Evolutionary conservation across 2,888 invertebrate species (phyloP).

Genomic region (Mythimna pallens): DNA sequence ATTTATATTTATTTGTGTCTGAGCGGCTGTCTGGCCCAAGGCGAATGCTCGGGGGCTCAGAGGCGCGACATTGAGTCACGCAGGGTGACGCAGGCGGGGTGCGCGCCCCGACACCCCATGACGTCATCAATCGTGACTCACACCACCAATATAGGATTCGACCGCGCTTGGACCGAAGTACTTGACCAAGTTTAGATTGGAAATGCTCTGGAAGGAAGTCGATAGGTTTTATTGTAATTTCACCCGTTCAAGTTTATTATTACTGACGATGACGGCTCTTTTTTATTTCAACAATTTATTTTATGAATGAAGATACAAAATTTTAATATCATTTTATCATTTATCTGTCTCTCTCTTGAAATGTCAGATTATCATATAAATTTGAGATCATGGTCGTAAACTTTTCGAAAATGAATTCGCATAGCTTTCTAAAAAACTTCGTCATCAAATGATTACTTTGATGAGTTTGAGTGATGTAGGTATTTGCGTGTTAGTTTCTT

Average conservation of each 20-base stretch:
- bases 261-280: conserved; percentile 23
- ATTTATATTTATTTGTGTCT: conserved; percentile 76
- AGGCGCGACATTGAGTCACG: conserved; percentile 79
- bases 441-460: conserved; percentile 27
- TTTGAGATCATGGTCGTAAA: conserved; percentile 41
- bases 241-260: conserved; percentile 60
- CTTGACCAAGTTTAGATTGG: conserved; percentile 58
- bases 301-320: conserved; percentile 36
- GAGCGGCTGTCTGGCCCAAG: conserved; percentile 70
- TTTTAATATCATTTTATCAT: conserved; percentile 12
- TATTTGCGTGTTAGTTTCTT: not conserved
- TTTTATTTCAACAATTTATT: conserved; percentile 8
- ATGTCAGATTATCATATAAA: conserved; percentile 31
- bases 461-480: not conserved
- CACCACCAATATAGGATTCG: conserved; percentile 73
- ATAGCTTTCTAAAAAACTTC: conserved; percentile 50
- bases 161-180: conserved; percentile 60
- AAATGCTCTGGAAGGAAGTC: conserved; percentile 62
- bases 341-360: conserved; percentile 2
- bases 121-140: conserved; percentile 82
- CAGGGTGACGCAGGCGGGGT: conserved; percentile 79
- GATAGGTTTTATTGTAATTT: conserved; percentile 64
- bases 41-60: conserved; percentile 69
- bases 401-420: conserved; percentile 22
- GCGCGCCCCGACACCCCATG: conserved; percentile 79